These are phyloP conservation scores for Dipodomys ordii DNA, from an alignment of 2,113 vertebrate genomes.

Conservation along the genomic window DNA sequence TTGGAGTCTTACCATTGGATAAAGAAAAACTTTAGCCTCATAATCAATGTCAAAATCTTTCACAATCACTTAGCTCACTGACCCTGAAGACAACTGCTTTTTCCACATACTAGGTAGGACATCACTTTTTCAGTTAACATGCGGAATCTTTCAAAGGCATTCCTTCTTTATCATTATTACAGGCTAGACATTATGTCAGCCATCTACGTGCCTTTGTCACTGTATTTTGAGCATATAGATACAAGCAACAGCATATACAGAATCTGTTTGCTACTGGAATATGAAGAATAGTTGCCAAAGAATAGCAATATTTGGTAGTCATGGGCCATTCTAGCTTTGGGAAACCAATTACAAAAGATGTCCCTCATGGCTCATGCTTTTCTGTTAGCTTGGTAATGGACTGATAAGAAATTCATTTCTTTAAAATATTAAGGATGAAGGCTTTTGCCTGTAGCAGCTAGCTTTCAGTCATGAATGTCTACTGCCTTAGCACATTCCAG, in stretches of 20 bases:
- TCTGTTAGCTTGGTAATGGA: neutral
- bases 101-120: neutral
- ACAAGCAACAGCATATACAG: neutral
- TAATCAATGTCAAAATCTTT: neutral
- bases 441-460: neutral
- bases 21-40: neutral
- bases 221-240: neutral
- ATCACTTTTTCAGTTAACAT: neutral
- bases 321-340: neutral
- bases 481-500: neutral
- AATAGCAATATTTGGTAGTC: neutral
- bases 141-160: neutral
- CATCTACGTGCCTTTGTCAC: neutral
- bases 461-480: neutral
- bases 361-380: neutral
- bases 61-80: neutral
- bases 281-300: neutral
- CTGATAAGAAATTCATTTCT: neutral
- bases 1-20: neutral
- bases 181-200: neutral
- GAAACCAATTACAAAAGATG: neutral
- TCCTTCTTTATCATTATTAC: neutral
- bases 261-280: neutral
- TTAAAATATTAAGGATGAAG: neutral
- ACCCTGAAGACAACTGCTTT: neutral